Conservation (phyloP, 2,888 invertebrate genomes). For the Ernsta delagoae region DNA sequence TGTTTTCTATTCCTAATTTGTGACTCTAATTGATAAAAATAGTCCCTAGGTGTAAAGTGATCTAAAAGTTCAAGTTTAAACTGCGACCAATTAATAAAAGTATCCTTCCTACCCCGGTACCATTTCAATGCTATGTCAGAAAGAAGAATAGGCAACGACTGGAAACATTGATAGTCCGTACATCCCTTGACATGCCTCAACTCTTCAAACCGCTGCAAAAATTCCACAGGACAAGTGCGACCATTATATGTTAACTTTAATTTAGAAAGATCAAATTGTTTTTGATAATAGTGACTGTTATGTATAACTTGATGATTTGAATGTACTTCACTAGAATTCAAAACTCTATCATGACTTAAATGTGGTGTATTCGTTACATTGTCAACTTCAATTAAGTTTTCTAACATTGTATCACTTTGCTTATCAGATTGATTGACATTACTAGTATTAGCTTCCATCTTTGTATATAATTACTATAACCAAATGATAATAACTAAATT, state of each 20-base stretch:
- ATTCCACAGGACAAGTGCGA: slow-evolving; percentile 8
- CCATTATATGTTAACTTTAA: slow-evolving; percentile 3
- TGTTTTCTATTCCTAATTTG: slow-evolving; percentile 4
- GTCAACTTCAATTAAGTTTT: slow-evolving; percentile 10
- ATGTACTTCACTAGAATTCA: background rate
- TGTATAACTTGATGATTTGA: background rate
- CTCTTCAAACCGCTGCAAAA: slow-evolving; percentile 1
- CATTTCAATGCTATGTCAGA: slow-evolving; percentile 5
- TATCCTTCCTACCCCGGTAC: slow-evolving; percentile 1
- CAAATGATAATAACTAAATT: background rate
- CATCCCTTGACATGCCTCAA: slow-evolving; percentile 1
- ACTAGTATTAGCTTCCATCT: background rate
- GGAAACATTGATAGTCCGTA: slow-evolving; percentile 2
- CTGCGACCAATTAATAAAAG: slow-evolving; percentile 4
- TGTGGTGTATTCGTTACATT: slow-evolving; percentile 15
- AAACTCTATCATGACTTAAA: background rate
- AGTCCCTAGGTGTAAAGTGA: slow-evolving; percentile 4
- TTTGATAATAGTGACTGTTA: slow-evolving; percentile 2
- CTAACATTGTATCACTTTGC: slow-evolving; percentile 1
- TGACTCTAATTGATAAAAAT: background rate
- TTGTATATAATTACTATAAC: background rate
- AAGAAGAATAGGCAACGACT: slow-evolving; percentile 3
- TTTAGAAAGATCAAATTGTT: slow-evolving; percentile 14
- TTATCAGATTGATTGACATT: slow-evolving; percentile 9
- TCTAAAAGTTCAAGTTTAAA: slow-evolving; percentile 5